These are phyloP conservation scores for Parnassius glacialis DNA, from an alignment of 2,888 invertebrate genomes.

Conservation along the genomic window DNA sequence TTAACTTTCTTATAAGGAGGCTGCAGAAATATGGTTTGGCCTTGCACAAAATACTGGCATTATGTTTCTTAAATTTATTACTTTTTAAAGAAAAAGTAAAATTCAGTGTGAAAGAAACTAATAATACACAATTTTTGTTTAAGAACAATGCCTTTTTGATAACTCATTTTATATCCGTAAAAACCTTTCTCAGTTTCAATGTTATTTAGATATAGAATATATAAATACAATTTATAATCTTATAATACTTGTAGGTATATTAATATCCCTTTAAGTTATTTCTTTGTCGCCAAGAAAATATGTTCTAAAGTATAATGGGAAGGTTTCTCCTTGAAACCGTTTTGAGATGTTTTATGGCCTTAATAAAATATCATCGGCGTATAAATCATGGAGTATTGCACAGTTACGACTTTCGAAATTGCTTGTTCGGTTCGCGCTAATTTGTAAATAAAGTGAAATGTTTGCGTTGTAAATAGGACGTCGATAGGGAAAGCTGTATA, in stretches of 20 bases:
- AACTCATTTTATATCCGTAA: too few relatives aligned
- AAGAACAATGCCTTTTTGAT: too few relatives aligned
- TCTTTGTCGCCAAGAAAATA: slow-evolving; percentile 51
- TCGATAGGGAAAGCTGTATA: slow-evolving; percentile 4
- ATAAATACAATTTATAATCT: too few relatives aligned
- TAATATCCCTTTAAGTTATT: slow-evolving; percentile 40
- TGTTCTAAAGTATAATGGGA: slow-evolving; percentile 51
- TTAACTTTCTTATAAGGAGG: slow-evolving; percentile 51
- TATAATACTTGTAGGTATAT: background rate
- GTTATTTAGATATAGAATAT: too few relatives aligned
- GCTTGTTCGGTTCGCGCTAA: slow-evolving; percentile 44
- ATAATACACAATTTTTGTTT: too few relatives aligned
- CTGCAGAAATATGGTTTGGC: slow-evolving; percentile 68
- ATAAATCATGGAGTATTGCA: slow-evolving; percentile 63
- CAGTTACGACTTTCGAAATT: slow-evolving; percentile 53
- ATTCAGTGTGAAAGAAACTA: too few relatives aligned
- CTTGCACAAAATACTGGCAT: slow-evolving; percentile 34
- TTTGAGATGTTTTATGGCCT: slow-evolving; percentile 60
- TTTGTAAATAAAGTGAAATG: slow-evolving; percentile 44
- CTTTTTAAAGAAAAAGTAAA: too few relatives aligned
- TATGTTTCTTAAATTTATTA: slow-evolving; percentile 2
- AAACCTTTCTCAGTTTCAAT: too few relatives aligned
- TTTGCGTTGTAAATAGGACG: slow-evolving; percentile 11
- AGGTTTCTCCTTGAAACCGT: slow-evolving; percentile 50
- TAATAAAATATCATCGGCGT: slow-evolving; percentile 64